These are phyloP conservation scores for Zaprionus capensis DNA, from an alignment of 1,140 invertebrate genomes.

Conservation along the genomic window DNA sequence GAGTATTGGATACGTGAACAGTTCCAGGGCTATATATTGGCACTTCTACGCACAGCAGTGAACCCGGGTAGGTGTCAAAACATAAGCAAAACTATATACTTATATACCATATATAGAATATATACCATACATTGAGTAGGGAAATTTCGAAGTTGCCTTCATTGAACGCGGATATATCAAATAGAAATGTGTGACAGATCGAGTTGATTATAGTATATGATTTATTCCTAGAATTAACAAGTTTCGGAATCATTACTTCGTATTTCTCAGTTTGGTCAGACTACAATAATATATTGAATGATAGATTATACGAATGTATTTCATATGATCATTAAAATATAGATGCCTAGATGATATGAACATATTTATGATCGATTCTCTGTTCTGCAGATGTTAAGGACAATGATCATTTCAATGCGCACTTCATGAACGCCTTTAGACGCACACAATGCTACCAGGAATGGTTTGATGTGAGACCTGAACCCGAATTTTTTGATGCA, in stretches of 20 bases:
- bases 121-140: too few species aligned
- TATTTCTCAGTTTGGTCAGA: too few species aligned
- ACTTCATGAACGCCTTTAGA: slow-evolving; percentile 94
- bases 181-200: too few species aligned
- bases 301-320: too few species aligned
- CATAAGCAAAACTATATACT: background rate
- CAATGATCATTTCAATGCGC: slow-evolving; percentile 94
- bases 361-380: background rate
- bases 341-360: background rate
- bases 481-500: slow-evolving; percentile 86
- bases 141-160: too few species aligned
- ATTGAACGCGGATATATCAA: too few species aligned
- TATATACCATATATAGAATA: background rate
- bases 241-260: too few species aligned
- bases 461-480: slow-evolving; percentile 90
- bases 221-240: too few species aligned
- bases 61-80: slow-evolving; percentile 87
- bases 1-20: slow-evolving; percentile 98
- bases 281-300: too few species aligned
- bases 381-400: slow-evolving; percentile 87
- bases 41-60: slow-evolving; percentile 92
- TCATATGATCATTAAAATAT: background rate
- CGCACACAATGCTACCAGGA: slow-evolving; percentile 94
- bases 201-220: too few species aligned
- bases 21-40: slow-evolving; percentile 96